Conservation (phyloP, 1,140 invertebrate species). For the Hypothenemus hampei region DNA sequence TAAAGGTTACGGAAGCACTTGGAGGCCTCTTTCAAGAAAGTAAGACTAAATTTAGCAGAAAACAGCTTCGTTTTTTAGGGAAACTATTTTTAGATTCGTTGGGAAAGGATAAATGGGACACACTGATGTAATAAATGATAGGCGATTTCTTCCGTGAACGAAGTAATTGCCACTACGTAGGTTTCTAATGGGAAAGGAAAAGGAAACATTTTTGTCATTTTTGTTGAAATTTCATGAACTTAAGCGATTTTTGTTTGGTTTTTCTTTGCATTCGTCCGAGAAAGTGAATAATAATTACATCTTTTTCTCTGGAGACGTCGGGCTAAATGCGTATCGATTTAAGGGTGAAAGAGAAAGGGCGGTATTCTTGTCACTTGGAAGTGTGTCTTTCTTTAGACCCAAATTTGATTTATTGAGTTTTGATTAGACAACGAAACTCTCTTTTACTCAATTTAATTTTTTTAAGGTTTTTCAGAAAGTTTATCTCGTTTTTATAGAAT, state of each 20-base stretch:
- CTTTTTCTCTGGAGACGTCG: slow-evolving; percentile 3
- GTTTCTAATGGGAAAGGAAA: too few species aligned
- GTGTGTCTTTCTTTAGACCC: not conserved
- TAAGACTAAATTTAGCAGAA: not conserved
- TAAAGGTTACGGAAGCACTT: not conserved
- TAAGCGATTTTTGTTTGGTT: too few species aligned
- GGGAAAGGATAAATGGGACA: not conserved
- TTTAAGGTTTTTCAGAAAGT: too few species aligned
- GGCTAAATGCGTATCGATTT: not conserved
- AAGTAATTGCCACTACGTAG: too few species aligned
- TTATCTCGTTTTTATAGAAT: too few species aligned
- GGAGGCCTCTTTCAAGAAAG: not conserved
- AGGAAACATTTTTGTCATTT: too few species aligned
- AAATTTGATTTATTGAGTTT: not conserved
- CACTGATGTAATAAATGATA: not conserved
- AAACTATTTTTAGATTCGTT: not conserved
- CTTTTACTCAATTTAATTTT: too few species aligned
- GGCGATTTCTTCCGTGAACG: too few species aligned
- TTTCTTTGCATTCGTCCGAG: too few species aligned
- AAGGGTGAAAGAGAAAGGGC: not conserved
- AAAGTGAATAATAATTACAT: slow-evolving; percentile 1
- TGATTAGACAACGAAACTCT: too few species aligned
- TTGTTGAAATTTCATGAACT: too few species aligned
- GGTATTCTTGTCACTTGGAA: not conserved
- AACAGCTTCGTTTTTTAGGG: not conserved